Conservation (phyloP, 2,888 invertebrate species). For the Himalopsyche anomala region DNA sequence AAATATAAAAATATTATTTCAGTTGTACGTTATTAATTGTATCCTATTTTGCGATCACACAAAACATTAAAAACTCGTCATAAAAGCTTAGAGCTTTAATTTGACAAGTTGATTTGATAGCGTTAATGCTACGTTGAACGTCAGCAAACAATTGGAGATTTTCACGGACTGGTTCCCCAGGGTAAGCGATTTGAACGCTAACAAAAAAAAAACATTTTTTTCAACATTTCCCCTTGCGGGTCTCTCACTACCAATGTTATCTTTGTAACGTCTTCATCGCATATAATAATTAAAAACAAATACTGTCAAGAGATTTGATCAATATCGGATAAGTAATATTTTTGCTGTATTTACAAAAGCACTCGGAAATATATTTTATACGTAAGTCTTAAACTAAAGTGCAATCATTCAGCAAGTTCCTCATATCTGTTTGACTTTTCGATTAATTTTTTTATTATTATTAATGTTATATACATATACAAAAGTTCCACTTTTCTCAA, state of each 20-base stretch:
- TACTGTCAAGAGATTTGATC: constrained; percentile 48
- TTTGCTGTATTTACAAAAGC: neutral
- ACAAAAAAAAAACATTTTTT: constrained; percentile 43
- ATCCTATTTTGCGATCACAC: neutral
- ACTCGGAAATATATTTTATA: neutral
- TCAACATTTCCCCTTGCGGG: constrained; percentile 18
- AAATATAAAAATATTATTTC: too few species aligned
- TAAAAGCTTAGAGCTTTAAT: neutral
- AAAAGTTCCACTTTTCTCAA: too few species aligned
- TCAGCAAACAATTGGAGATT: constrained; percentile 17
- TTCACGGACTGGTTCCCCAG: neutral
- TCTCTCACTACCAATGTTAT: constrained; percentile 43
- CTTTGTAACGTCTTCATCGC: constrained; percentile 60
- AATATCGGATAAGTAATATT: constrained; percentile 14
- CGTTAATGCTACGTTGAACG: constrained; percentile 18
- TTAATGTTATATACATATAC: too few species aligned
- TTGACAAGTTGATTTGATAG: constrained; percentile 15
- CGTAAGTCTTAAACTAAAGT: too few species aligned
- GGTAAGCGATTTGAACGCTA: constrained; percentile 16
- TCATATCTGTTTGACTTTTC: too few species aligned
- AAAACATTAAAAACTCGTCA: constrained; percentile 1
- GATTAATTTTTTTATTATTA: too few species aligned
- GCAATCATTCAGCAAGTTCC: too few species aligned
- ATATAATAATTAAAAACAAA: constrained; percentile 65
- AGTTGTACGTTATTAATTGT: too few species aligned